Conservation (phyloP, 2,888 invertebrate species). For the Lasioglossum lativentre region DNA sequence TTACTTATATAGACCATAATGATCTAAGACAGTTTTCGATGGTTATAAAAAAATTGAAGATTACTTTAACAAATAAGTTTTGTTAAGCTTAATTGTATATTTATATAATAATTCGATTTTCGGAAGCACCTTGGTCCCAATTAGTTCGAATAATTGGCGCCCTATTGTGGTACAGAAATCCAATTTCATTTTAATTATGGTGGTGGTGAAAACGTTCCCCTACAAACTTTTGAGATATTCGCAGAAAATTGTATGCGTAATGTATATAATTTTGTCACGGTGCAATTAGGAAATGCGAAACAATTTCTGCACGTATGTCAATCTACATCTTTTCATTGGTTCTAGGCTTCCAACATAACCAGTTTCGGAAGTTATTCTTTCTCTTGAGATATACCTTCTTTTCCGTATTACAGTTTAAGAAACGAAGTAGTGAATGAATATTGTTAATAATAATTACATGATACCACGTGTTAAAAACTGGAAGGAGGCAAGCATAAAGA, state of each 20-base stretch:
- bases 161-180: too few species aligned
- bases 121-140: too few species aligned
- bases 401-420: slow-evolving; percentile 24
- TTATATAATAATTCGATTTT: too few species aligned
- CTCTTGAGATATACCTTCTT: slow-evolving; percentile 3
- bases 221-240: neutral
- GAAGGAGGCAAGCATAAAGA: neutral
- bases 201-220: too few species aligned
- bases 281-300: neutral
- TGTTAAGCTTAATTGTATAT: too few species aligned
- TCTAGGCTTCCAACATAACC: slow-evolving; percentile 21
- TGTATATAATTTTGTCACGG: neutral
- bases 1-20: too few species aligned
- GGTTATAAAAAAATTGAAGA: too few species aligned
- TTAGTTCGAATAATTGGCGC: too few species aligned
- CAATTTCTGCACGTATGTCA: neutral
- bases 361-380: slow-evolving; percentile 19
- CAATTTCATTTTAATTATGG: too few species aligned
- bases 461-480: slow-evolving; percentile 34
- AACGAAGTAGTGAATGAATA: slow-evolving; percentile 33
- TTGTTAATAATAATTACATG: slow-evolving; percentile 30
- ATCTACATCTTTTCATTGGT: slow-evolving; percentile 24
- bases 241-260: neutral
- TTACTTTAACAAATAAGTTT: too few species aligned
- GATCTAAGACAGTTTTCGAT: too few species aligned